These are phyloP conservation scores for Echinometra lucunter DNA, from an alignment of 53 echinoderm and acorn worm species.

Conservation along the genomic window DNA sequence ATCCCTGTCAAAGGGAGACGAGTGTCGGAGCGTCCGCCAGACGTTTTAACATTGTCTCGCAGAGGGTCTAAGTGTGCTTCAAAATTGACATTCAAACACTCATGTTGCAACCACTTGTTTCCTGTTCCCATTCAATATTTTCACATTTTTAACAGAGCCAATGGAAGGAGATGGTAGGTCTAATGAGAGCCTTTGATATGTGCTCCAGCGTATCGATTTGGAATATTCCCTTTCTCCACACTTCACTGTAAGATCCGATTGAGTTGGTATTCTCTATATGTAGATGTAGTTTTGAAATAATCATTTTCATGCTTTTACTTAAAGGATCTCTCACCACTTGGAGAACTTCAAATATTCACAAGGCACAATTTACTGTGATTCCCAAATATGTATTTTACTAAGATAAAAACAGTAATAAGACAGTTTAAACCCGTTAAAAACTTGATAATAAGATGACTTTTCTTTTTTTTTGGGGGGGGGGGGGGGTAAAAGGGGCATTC, in stretches of 20 bases:
- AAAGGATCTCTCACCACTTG: too few species aligned
- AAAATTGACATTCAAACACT: constrained; percentile 35
- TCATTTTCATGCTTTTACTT: neutral
- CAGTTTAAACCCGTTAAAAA: too few species aligned
- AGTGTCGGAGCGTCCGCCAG: constrained; percentile 12
- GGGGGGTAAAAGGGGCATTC: too few species aligned
- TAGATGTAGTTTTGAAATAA: neutral
- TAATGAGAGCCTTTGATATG: neutral
- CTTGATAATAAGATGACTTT: too few species aligned
- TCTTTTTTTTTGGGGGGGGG: too few species aligned
- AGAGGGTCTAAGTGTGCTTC: constrained; percentile 49
- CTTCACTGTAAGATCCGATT: neutral
- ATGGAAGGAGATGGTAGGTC: neutral
- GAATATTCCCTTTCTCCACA: neutral
- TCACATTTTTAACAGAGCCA: neutral
- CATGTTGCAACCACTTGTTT: constrained; percentile 8
- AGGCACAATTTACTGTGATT: too few species aligned
- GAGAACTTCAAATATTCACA: too few species aligned
- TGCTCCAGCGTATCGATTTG: neutral
- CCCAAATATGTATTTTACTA: too few species aligned
- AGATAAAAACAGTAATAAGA: too few species aligned
- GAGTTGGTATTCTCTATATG: neutral
- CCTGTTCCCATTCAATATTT: neutral
- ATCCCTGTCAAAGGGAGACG: neutral
- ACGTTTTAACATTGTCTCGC: neutral